phyloP scores from a whole-genome alignment of 2,797 vertebrate genomes.

The Cuculus canorus region DNA sequence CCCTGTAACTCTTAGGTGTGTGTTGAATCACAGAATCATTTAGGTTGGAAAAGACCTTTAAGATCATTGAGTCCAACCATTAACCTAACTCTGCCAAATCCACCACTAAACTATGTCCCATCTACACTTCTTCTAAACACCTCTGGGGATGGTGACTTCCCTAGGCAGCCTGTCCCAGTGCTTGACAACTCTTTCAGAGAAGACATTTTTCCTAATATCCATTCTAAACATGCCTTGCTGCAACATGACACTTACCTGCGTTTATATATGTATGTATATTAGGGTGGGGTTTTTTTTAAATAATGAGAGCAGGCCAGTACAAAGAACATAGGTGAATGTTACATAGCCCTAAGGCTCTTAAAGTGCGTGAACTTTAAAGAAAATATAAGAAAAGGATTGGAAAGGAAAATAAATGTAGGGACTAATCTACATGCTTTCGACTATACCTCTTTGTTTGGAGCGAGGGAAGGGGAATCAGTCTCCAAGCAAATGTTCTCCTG shows the following conservation, averaged over 20 bases:
- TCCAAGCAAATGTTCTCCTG: slow-evolving; percentile 78
- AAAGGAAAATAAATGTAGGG: background rate
- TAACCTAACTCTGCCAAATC: background rate
- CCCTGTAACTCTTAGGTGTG: background rate
- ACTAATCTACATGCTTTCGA: background rate
- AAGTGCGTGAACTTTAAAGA: background rate
- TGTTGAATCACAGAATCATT: background rate
- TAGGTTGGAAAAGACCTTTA: background rate
- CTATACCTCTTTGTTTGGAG: slow-evolving; percentile 58
- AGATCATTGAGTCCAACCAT: background rate
- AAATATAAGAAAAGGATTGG: background rate
- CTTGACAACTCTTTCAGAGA: background rate
- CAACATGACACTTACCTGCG: background rate
- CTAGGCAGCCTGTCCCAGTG: background rate
- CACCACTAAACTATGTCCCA: background rate
- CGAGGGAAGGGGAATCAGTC: slow-evolving; percentile 69
- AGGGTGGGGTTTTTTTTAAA: background rate
- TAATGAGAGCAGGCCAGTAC: background rate
- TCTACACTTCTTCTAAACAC: background rate
- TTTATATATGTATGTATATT: background rate
- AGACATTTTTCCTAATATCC: background rate
- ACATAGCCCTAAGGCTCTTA: background rate
- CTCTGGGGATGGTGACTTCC: background rate
- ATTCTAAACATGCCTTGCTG: background rate
- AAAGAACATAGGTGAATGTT: background rate